These are phyloP conservation scores for Desmodus rotundus DNA, from an alignment of 2,113 vertebrate species.

Conservation along the genomic window DNA sequence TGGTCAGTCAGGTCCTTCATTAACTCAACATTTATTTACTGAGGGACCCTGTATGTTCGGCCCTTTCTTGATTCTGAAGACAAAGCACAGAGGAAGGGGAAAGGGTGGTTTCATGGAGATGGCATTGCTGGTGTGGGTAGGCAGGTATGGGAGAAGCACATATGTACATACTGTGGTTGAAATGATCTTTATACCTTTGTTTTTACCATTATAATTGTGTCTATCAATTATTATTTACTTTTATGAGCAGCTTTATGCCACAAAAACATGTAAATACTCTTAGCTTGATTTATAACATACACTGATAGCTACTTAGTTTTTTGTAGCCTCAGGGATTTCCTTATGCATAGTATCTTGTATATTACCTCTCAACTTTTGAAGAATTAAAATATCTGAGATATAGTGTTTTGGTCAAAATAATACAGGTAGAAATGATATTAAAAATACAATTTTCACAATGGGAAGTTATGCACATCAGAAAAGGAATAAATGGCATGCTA, in stretches of 20 bases:
- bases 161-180: neutral
- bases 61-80: neutral
- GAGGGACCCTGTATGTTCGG: accelerated
- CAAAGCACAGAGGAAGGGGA: neutral
- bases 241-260: neutral
- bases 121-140: accelerated
- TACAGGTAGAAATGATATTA: neutral
- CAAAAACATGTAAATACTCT: neutral
- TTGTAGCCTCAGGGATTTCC: neutral
- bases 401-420: neutral
- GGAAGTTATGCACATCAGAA: neutral
- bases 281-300: neutral
- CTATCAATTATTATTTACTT: neutral
- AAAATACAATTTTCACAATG: constrained; percentile 34
- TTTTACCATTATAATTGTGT: neutral
- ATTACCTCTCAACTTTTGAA: neutral
- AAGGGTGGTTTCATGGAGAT: neutral
- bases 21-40: neutral
- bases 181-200: neutral
- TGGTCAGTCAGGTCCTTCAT: neutral
- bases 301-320: neutral
- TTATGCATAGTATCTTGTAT: neutral
- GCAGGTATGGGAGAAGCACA: neutral
- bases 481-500: constrained; percentile 38
- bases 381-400: neutral